Evolutionary conservation across 2,113 vertebrate genomes (phyloP), one percentile per base, ranked within the genome.

Genomic region (Tragelaphus buxtoni): DNA sequence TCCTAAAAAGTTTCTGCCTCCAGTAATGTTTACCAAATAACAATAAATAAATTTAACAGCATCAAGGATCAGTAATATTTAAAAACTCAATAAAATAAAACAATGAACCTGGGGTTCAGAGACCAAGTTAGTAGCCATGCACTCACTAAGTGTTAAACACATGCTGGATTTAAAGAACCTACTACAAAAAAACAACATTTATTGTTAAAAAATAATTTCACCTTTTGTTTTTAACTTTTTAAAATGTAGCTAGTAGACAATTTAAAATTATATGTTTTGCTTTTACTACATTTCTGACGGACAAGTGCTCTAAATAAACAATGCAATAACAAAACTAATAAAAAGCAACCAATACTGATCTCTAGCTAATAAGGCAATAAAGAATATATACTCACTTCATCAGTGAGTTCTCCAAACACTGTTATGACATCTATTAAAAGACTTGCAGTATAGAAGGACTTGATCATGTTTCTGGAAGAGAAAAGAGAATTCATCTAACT

Each of bases 401-500:
- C 99, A 63, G 99, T 99, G 76, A 99, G 97, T 92, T 99, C 99
- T 45, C 99, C 99, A 96, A 99, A 99, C 65, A 99, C 99, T 4
- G 99, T 99, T 95, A 99, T 97, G 91, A 99, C 99, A 5, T 99
- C 99, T 96, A 99, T 98, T 98, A 99, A 98, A 89, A 99, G 99
- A 98, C 99, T 99, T 96, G 99, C 98, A 9, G 99, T 99, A 98
- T 99, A 99, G 99, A 99, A 99, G 10, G 99, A 99, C 98, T 99
- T 99, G 98, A 99, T 99, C 99, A 99, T 99, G 97, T 99, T 99
- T 99, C 99, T 99, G 98, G 9, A 96, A 97, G 97, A 96, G 95
- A 96, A 60, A 98, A 98, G 30, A 93, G 1, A 96, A 65, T 82
- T 47, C 35, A 30, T 90, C 1, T 94, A 77, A 82, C 80, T 97